A percentile compares a stretch with the other conserved stretches of the same genome.
Evolutionary conservation across 1,140 invertebrate species (phyloP).

Genomic region (Hydropsyche tenuis): DNA sequence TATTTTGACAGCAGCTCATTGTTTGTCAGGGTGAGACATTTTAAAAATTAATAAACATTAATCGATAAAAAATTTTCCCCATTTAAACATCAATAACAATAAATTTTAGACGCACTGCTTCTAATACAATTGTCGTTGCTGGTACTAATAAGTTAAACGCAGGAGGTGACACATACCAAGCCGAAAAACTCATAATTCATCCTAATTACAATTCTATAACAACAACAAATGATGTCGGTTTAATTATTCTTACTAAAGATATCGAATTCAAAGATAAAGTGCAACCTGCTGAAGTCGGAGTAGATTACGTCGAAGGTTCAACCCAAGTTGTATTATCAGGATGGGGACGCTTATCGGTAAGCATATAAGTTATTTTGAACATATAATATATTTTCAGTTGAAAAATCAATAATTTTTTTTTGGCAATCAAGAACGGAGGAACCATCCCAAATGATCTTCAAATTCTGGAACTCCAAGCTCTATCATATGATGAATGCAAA

Average conservation of each 20-base stretch:
- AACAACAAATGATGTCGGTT: slow-evolving; percentile 30
- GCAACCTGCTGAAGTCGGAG: slow-evolving; percentile 14
- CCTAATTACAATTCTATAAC: slow-evolving; percentile 53
- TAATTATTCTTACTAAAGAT: slow-evolving; percentile 26
- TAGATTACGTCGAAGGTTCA: slow-evolving; percentile 32
- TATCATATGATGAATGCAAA: slow-evolving; percentile 40
- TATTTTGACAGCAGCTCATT: slow-evolving; percentile 68
- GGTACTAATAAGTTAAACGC: slow-evolving; percentile 62
- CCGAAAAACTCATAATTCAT: slow-evolving; percentile 52
- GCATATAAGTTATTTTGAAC: too few relatives aligned
- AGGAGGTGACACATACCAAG: slow-evolving; percentile 57
- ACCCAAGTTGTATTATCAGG: slow-evolving; percentile 61
- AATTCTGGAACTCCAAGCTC: slow-evolving; percentile 50
- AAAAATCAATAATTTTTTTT: background rate
- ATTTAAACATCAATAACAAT: slow-evolving; percentile 26
- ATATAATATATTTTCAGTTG: too few relatives aligned
- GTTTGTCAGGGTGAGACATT: slow-evolving; percentile 57
- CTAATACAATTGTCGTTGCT: slow-evolving; percentile 57
- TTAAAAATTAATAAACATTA: slow-evolving; percentile 57
- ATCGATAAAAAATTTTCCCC: slow-evolving; percentile 54
- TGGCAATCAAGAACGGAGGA: slow-evolving; percentile 26
- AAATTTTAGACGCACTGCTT: background rate
- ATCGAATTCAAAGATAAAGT: slow-evolving; percentile 20
- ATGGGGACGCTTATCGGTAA: slow-evolving; percentile 62
- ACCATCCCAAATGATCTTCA: slow-evolving; percentile 25